Evolutionary conservation across 2,113 vertebrate species (phyloP).

Genomic region (Lontra canadensis): DNA sequence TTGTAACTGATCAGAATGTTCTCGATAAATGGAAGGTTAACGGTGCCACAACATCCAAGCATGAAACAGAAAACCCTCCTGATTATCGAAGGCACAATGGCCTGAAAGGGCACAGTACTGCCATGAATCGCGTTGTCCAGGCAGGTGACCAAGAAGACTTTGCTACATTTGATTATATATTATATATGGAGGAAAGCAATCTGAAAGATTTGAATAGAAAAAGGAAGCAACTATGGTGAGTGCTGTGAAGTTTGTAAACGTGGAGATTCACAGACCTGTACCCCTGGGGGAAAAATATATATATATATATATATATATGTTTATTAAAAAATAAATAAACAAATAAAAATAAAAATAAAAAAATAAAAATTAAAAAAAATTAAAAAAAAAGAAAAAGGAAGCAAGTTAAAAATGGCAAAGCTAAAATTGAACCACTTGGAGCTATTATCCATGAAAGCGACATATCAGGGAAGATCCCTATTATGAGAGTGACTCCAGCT

Average conservation of each 20-base stretch:
- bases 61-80: background rate
- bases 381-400: slow-evolving; percentile 90
- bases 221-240: slow-evolving; percentile 85
- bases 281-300: too few species aligned
- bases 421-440: slow-evolving; percentile 92
- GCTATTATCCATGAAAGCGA: slow-evolving; percentile 91
- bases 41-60: background rate
- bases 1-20: background rate
- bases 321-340: too few species aligned
- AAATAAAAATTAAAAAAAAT: too few species aligned
- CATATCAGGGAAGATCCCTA: slow-evolving; percentile 92
- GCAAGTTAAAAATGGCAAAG: slow-evolving; percentile 86
- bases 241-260: too few species aligned
- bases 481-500: slow-evolving; percentile 90
- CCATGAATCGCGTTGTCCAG: background rate
- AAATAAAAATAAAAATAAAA: too few species aligned
- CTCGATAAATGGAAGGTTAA: background rate
- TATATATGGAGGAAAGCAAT: slow-evolving; percentile 97
- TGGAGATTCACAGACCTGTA: too few species aligned
- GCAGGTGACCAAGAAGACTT: slow-evolving; percentile 94
- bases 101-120: background rate
- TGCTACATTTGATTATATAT: slow-evolving; percentile 91
- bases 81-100: background rate
- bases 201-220: slow-evolving; percentile 93
- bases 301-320: too few species aligned